A percentile compares a stretch with the other conserved stretches of the same genome.
phyloP scores from a whole-genome alignment of 1,140 invertebrate genomes.

The Liolophura sinensis region DNA sequence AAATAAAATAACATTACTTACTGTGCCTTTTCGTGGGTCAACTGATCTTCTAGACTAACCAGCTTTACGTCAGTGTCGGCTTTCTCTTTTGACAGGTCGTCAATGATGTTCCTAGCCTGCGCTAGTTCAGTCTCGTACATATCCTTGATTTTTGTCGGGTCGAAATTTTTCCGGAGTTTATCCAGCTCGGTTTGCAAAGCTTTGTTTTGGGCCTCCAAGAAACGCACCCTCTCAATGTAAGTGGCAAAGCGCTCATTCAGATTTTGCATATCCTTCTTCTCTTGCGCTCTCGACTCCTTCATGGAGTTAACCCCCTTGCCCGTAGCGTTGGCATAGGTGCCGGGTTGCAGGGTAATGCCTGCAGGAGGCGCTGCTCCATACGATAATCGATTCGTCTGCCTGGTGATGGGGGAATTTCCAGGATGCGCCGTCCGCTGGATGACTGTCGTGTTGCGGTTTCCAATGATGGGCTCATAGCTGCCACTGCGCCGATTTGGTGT shows the following conservation, averaged over 20 bases:
- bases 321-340: conserved; percentile 44
- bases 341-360: conserved; percentile 11
- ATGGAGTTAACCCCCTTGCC: conserved; percentile 55
- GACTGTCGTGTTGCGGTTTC: too few relatives aligned
- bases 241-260: conserved; percentile 62
- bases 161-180: conserved; percentile 48
- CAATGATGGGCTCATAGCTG: too few relatives aligned
- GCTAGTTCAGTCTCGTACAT: conserved; percentile 62
- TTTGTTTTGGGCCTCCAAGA: conserved; percentile 62
- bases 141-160: conserved; percentile 61
- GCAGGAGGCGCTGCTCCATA: too few relatives aligned
- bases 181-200: conserved; percentile 61
- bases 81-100: conserved; percentile 53
- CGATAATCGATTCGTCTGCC: too few relatives aligned
- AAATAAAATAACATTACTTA: too few relatives aligned
- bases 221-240: conserved; percentile 65
- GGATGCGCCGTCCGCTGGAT: too few relatives aligned
- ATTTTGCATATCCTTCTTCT: conserved; percentile 63
- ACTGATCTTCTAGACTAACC: conserved; percentile 44
- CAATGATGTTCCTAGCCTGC: conserved; percentile 49
- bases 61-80: conserved; percentile 44
- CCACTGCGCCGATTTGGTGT: too few relatives aligned
- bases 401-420: too few relatives aligned
- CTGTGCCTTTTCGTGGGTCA: conserved; percentile 44
- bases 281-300: conserved; percentile 57